A percentile compares a stretch with the other conserved stretches of the same genome.
phyloP scores from a whole-genome alignment of 2,888 invertebrate genomes.

The Drosophila imparisetae region DNA sequence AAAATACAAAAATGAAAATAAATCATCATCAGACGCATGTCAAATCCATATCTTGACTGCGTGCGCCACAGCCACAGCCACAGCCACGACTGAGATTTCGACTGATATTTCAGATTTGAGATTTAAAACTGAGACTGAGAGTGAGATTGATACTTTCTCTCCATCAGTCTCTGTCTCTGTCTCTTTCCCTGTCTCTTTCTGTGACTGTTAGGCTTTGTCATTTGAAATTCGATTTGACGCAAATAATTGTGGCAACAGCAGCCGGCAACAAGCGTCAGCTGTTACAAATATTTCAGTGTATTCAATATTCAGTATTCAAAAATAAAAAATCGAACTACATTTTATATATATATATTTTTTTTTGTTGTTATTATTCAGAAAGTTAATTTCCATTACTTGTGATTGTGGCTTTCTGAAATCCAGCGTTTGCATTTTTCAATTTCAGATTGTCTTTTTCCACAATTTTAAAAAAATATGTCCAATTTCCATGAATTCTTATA shows the following conservation, averaged over 20 bases:
- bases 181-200: accelerated
- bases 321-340: not conserved
- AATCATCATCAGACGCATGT: constrained; percentile 77
- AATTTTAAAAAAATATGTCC: not conserved
- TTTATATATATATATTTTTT: too few species aligned
- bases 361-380: too few species aligned
- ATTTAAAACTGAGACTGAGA: constrained; percentile 17
- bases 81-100: constrained; percentile 9
- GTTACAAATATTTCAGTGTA: not conserved
- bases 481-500: too few species aligned
- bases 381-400: not conserved
- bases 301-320: not conserved
- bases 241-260: not conserved
- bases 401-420: not conserved
- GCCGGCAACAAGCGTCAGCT: not conserved
- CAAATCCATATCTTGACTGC: constrained; percentile 74
- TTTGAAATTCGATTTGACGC: not conserved
- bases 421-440: too few species aligned
- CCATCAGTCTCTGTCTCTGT: not conserved
- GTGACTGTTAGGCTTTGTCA: not conserved
- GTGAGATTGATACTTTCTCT: constrained; percentile 1
- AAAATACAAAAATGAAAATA: constrained; percentile 75
- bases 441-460: not conserved
- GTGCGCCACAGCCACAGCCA: constrained; percentile 40
- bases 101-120: constrained; percentile 34